Evolutionary conservation across 1,140 invertebrate genomes (phyloP).

Genomic region (Nasonia giraulti): DNA sequence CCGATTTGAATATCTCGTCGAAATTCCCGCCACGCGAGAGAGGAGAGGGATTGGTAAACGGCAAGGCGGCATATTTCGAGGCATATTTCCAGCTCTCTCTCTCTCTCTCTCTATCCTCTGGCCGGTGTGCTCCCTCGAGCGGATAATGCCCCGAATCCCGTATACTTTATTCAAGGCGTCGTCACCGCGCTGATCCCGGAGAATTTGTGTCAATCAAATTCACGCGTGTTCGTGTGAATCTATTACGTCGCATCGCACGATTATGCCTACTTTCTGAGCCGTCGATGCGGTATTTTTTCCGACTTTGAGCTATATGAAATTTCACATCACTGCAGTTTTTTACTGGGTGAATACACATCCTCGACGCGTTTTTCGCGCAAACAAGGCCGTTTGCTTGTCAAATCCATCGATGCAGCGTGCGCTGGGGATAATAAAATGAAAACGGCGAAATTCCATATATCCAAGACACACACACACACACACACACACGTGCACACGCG

Average conservation of each 20-base stretch:
- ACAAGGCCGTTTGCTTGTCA: too few species aligned
- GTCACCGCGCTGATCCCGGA: neutral
- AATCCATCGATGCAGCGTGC: too few species aligned
- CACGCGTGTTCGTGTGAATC: neutral
- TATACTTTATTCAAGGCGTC: conserved; percentile 14
- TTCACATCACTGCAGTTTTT: too few species aligned
- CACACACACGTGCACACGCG: too few species aligned
- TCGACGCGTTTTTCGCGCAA: too few species aligned
- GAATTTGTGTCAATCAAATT: conserved; percentile 13
- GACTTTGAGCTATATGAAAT: neutral
- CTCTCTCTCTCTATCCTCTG: neutral
- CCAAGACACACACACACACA: too few species aligned
- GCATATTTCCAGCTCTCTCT: conserved; percentile 6
- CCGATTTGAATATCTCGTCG: neutral
- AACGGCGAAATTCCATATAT: neutral
- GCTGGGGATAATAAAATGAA: neutral
- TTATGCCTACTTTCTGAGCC: neutral
- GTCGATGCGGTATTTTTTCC: neutral
- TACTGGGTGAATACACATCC: too few species aligned
- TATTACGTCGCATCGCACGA: too few species aligned
- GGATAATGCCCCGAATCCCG: conserved; percentile 11
- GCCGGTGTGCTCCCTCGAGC: neutral
- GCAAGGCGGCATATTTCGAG: neutral
- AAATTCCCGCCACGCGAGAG: conserved; percentile 7
- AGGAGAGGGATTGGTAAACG: conserved; percentile 13